Base-by-base conservation (phyloP, 2,797 vertebrate species). In the Pogoniulus pusillus region DNA sequence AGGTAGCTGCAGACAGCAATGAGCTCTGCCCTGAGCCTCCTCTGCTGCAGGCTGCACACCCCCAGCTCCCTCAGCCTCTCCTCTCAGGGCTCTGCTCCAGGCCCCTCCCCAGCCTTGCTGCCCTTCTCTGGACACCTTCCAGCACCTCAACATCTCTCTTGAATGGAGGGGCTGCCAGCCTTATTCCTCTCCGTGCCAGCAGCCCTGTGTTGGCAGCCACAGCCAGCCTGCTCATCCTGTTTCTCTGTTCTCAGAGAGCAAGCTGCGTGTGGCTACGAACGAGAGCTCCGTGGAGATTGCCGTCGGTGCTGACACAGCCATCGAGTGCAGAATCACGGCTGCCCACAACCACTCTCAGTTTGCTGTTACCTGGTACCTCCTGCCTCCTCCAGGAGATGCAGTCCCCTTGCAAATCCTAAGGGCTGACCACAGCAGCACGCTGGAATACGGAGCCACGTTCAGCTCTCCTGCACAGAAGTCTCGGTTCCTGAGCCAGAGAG, bases 361-460 rank as follows among this genome's bases (percentile, higher is more conserved):
- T 6, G 94, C 96, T 0, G 55, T 98, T 58, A 97, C 91, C 75
- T 99, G 98, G 99, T 95, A 96, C 69, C 93, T 97, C 74, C 75
- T 85, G 43, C 89, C 89, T 13, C 22, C 59, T 73, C 30, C 9
- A 0, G 23, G 54, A 10, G 70, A 43, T 26, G 20, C 68, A 29
- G 32, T 12, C 1, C 87, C 95, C 20, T 30, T 91, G 79, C 93
- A 82, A 96, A 81, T 95, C 24, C 85, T 98, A 37, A 96, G 81
- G 74, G 94, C 91, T 1, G 82, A 96, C 90, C 95, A 55, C 51
- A 96, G 96, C 37, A 96, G 92, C 16, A 8, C 98, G 11, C 34
- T 95, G 37, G 95, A 96, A 58, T 92, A 96, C 0, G 96, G 95
- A 7, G 32, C 94, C 34, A 69, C 87, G 54, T 96, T 97, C 85